Base-by-base conservation (phyloP, 2,797 vertebrate genomes). In the Amphiprion clarkii region DNA sequence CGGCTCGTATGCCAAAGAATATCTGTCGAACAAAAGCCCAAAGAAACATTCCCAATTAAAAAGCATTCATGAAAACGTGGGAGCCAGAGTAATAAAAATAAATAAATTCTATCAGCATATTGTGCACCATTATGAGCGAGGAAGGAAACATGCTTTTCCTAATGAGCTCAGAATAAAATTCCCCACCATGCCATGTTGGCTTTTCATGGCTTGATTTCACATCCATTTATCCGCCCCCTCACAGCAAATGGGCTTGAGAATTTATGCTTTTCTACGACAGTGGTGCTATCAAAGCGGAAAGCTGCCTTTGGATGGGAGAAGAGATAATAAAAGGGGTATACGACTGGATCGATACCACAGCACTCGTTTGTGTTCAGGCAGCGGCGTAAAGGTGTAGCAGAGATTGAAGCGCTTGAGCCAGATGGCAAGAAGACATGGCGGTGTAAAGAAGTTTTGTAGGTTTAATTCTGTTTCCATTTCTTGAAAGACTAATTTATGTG, bases 191-290 rank as follows among this genome's bases (percentile, higher is more conserved):
- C 84, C 78, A 83, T 85, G 92, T 90, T 90, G 81, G 85, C 88
- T 92, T 87, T 91, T 92, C 91, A 90, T 87, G 84, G 87, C 89
- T 91, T 83, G 87, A 93, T 94, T 95, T 94, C 91, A 90, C 91
- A 91, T 92, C 90, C 87, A 86, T 94, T 95, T 94, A 91, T 88
- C 85, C 87, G 44, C 87, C 90, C 79, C 78, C 88, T 83, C 90
- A 57, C 86, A 71, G 83, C 84, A 93, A 94, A 94, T 89, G 89
- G 91, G 88, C 90, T 88, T 79, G 77, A 88, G 88, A 92, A 93
- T 93, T 88, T 90, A 92, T 90, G 90, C 78, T 83, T 87, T 84
- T 81, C 82, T 71, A 61, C 74, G 33, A 90, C 83, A 78, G 82
- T 51, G 79, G 66, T 64, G 87, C 87, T 82, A 88, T 93, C 88